These are phyloP conservation scores for Diadema setosum DNA, from an alignment of 35 echinoderm and acorn worm genomes.

Conservation along the genomic window DNA sequence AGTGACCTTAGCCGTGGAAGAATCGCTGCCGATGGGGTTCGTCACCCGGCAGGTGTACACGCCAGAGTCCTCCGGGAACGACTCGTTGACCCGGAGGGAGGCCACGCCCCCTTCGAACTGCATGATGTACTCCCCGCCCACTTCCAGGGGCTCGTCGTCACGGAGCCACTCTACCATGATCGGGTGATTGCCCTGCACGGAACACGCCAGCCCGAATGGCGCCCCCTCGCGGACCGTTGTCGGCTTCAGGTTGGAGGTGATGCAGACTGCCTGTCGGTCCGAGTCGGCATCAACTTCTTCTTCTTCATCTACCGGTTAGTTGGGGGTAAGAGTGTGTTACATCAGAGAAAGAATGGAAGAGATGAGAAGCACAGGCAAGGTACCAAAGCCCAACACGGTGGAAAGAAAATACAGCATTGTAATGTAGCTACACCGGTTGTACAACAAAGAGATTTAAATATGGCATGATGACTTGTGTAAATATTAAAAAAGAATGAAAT, in stretches of 20 bases:
- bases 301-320: not conserved
- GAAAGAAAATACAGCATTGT: not conserved
- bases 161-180: slow-evolving; percentile 68
- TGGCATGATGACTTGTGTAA: too few relatives aligned
- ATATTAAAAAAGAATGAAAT: too few relatives aligned
- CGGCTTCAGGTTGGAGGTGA: slow-evolving; percentile 27
- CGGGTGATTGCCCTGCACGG: slow-evolving; percentile 43
- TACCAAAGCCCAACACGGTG: not conserved
- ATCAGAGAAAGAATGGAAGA: not conserved
- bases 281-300: not conserved
- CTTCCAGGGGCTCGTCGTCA: slow-evolving; percentile 50
- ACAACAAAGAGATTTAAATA: too few relatives aligned
- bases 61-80: slow-evolving; percentile 59
- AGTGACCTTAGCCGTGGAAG: not conserved
- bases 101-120: slow-evolving; percentile 29
- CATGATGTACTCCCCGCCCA: slow-evolving; percentile 32
- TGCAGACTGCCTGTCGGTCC: not conserved
- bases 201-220: slow-evolving; percentile 54
- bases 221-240: slow-evolving; percentile 40
- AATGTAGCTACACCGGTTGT: too few relatives aligned
- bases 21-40: slow-evolving; percentile 54
- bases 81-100: slow-evolving; percentile 47
- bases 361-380: not conserved
- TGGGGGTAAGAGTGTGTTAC: not conserved
- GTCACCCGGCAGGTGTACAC: slow-evolving; percentile 55